Base-by-base conservation (phyloP, 2,888 invertebrate genomes). In the Hoplodrina ambigua region DNA sequence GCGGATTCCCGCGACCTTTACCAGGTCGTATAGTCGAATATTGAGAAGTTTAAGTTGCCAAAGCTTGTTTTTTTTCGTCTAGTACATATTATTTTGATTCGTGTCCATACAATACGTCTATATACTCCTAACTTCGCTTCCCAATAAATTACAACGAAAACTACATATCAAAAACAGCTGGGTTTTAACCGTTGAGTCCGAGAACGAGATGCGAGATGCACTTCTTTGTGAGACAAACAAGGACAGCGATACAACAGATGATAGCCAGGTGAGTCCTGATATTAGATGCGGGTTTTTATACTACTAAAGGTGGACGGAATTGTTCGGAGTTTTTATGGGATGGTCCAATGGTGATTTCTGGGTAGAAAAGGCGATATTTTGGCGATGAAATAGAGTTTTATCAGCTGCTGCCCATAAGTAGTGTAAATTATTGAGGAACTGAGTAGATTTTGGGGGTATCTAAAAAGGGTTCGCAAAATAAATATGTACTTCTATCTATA, bases 251-350 rank as follows among this genome's bases (percentile, higher is more conserved):
- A 70, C n/a, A 80, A 72, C 83, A 84, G 84, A 81, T 82, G 67
- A 64, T 57, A 53, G 59, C 69, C 80, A 83, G 79, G 80, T 83
- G 83, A 76, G 67, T 67, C 54, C 62, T 72, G 60, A 63, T 75
- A 67, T 73, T 70, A 75, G 49, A 75, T 69, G 64, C 56, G 69
- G 53, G 69, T 64, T 69, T 78, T 76, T 69, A 52, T 69, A 33
- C 13, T n/a, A 50, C 6, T n/a, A 68, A 80, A 80, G 68, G 78
- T 80, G 76, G 50, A 44, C n/a, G 1, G 10, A 72, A 75, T 80
- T 68, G 68, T 67, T 25, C 53, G 25, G 30, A 54, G 55, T 80
- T 79, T 76, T 79, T 78, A 60, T 78, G 11, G 44, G 58, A 52
- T 13, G 7, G 19, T 13, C 1, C 2, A 50, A 13, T 30, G 33